Base-by-base conservation (phyloP, 2,888 invertebrate species). In the Spisula solida region DNA sequence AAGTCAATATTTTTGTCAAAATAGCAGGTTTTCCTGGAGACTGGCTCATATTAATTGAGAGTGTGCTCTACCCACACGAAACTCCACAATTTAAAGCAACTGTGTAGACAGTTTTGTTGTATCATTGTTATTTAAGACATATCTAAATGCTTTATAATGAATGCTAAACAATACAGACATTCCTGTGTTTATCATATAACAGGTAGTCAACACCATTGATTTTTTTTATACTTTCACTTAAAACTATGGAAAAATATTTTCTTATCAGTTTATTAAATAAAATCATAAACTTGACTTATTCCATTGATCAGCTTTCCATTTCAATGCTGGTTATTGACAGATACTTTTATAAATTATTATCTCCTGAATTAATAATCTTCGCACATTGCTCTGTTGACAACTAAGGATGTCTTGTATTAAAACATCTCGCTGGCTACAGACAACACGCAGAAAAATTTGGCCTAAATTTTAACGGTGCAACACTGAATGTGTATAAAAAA, bases 261-360 rank as follows among this genome's bases (percentile, higher is more conserved):
- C 25, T 55, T 81, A 81, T 81, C 81, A 81, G 81, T 81, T 55
- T 81, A 81, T 81, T 55, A 81, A 81, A 81, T 81, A 56, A 81
- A 55, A 81, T 81, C 81, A 81, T 81, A 81, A 75, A 75, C 75
- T 75, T 75, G 75, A 75, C 75, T 75, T 75, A 12, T 31, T 34
- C 31, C n/a, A 75, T 75, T 75, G 75, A 75, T 75, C 31, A 75
- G 75, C 31, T 75, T 75, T 34, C 31, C 31, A 75, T 75, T 75
- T 75, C 75, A 31, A 75, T 34, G 34, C 18, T 12, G 75, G 31
- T 75, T 75, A 75, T 75, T 75, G 75, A 75, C 75, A 75, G 75
- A 14, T 25, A 25, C 75, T 31, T 75, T 75, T 75, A 75, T 75
- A 75, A 75, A 75, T 75, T 31, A 75, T 75, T 75, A 75, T 75